Percentiles rank a stretch among this genome's conserved stretches.
These are phyloP conservation scores for Drymonia ruficornis DNA, from an alignment of 2,888 invertebrate genomes.

Conservation along the genomic window DNA sequence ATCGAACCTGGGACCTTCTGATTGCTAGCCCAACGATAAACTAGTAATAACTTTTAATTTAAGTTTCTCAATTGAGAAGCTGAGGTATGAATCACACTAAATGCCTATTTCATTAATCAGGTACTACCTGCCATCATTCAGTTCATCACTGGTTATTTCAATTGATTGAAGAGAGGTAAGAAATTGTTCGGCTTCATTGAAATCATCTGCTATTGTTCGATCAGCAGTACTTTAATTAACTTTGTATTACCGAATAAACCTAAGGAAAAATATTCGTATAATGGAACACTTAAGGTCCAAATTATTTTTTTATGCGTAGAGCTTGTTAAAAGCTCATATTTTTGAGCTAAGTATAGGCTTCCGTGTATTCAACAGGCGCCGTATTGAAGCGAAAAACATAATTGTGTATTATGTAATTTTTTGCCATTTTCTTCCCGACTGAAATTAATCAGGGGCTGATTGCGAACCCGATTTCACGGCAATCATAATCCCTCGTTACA, in stretches of 20 bases:
- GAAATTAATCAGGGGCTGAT: slow-evolving; percentile 41
- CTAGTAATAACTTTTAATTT: too few relatives aligned
- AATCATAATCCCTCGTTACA: slow-evolving; percentile 17
- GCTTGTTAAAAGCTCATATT: slow-evolving; percentile 70
- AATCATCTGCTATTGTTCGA: not conserved
- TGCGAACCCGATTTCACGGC: slow-evolving; percentile 27
- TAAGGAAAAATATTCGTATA: slow-evolving; percentile 36
- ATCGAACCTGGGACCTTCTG: too few relatives aligned
- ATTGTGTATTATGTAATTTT: slow-evolving; percentile 42
- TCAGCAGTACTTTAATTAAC: slow-evolving; percentile 8
- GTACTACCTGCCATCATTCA: not conserved
- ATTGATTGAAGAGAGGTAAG: not conserved
- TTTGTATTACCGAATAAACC: slow-evolving; percentile 15
- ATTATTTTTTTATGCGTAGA: slow-evolving; percentile 41
- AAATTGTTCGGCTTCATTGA: not conserved
- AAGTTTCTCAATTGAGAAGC: too few relatives aligned
- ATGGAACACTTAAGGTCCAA: slow-evolving; percentile 35
- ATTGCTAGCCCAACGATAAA: too few relatives aligned
- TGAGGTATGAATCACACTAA: too few relatives aligned
- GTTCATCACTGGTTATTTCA: not conserved
- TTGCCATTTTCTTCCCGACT: slow-evolving; percentile 42
- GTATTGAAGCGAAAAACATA: slow-evolving; percentile 37
- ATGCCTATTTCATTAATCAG: too few relatives aligned
- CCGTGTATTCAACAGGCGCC: slow-evolving; percentile 43
- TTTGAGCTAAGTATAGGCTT: slow-evolving; percentile 61